Evolutionary conservation across 2,113 vertebrate genomes (phyloP).

Genomic region (Ia io): DNA sequence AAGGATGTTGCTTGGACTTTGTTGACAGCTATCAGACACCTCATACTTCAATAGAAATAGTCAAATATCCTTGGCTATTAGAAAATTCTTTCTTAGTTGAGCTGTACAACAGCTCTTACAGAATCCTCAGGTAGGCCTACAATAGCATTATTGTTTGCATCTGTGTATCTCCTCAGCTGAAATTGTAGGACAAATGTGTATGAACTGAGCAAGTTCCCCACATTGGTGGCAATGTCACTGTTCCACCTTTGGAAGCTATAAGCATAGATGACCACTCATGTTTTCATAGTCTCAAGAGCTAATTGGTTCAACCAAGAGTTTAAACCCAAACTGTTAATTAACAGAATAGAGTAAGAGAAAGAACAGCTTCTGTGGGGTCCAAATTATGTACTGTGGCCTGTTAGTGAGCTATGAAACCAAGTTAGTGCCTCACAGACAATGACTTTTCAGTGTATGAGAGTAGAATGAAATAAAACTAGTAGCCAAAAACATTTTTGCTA

Average conservation of each 20-base stretch:
- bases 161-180: not conserved
- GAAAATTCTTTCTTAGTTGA: not conserved
- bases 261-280: not conserved
- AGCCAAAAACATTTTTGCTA: not conserved
- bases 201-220: not conserved
- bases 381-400: not conserved
- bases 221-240: not conserved
- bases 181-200: not conserved
- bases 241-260: not conserved
- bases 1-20: not conserved
- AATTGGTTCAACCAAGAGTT: not conserved
- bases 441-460: not conserved
- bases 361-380: not conserved
- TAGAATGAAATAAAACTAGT: not conserved
- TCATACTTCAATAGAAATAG: not conserved
- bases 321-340: not conserved
- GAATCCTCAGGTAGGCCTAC: not conserved
- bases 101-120: not conserved
- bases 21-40: not conserved
- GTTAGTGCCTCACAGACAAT: not conserved
- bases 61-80: not conserved
- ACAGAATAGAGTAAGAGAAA: not conserved
- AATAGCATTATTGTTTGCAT: not conserved
- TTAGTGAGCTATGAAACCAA: not conserved
- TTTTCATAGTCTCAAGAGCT: not conserved